Percentiles rank a stretch among this genome's conserved stretches.
These are phyloP conservation scores for Arge pagana DNA, from an alignment of 2,888 invertebrate genomes.

Conservation along the genomic window DNA sequence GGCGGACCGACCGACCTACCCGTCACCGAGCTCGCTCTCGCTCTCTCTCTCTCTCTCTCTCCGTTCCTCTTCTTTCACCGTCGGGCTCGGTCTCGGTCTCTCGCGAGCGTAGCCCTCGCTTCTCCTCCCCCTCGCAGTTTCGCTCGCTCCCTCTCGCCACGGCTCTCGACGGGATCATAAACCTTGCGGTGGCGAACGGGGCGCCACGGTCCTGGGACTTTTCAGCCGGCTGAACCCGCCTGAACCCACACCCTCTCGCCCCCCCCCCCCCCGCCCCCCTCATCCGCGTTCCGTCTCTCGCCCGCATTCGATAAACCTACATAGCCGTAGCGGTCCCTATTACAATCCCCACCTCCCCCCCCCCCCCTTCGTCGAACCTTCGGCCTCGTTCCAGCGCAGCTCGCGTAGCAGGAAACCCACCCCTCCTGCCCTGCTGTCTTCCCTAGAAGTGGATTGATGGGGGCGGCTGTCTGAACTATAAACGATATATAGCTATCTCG, in stretches of 20 bases:
- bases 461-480: conserved; percentile 42
- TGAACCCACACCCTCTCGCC: conserved; percentile 6
- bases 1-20: background rate
- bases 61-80: background rate
- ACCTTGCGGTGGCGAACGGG: conserved; percentile 48
- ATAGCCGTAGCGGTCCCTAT: conserved; percentile 22
- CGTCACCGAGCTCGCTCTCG: conserved; percentile 6
- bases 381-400: conserved; percentile 21
- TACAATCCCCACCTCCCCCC: conserved; percentile 20
- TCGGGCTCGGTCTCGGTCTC: conserved; percentile 34
- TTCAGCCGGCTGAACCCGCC: conserved; percentile 39
- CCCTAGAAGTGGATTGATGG: conserved; percentile 43
- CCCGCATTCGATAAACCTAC: conserved; percentile 21
- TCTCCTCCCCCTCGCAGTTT: conserved; percentile 38
- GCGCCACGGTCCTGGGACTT: conserved; percentile 51
- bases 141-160: conserved; percentile 43
- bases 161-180: conserved; percentile 43
- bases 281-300: conserved; percentile 9
- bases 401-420: conserved; percentile 21
- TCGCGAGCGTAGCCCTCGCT: conserved; percentile 33
- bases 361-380: no score
- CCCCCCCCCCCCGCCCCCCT: conserved; percentile 10
- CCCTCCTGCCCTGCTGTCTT: conserved; percentile 26
- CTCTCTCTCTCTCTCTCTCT: conserved; percentile 23
- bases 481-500: conserved; percentile 35